These are phyloP conservation scores for Enteromius fasciolatus DNA, from an alignment of 2,797 vertebrate genomes.

Conservation along the genomic window DNA sequence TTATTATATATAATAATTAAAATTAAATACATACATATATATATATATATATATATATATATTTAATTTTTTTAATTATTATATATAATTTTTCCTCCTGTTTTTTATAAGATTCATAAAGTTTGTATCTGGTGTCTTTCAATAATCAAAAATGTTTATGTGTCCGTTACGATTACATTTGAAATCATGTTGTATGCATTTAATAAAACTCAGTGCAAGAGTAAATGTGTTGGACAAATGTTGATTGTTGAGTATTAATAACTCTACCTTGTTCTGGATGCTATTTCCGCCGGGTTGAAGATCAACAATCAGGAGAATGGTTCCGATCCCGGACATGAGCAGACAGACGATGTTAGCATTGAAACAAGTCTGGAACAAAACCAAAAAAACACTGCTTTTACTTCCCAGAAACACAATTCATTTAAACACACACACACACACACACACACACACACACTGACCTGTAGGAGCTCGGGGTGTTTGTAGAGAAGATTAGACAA, in stretches of 20 bases:
- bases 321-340: constrained; percentile 51
- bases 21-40: too few species aligned
- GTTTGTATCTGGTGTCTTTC: background rate
- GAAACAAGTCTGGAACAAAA: constrained; percentile 66
- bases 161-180: background rate
- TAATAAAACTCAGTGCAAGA: background rate
- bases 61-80: too few species aligned
- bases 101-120: background rate
- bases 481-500: constrained; percentile 70
- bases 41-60: accelerated
- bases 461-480: constrained; percentile 67
- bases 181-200: background rate
- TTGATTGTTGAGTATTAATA: background rate
- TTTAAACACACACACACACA: background rate
- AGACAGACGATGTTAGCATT: constrained; percentile 66
- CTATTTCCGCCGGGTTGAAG: accelerated
- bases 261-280: constrained; percentile 46
- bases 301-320: constrained; percentile 66
- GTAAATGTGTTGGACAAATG: background rate
- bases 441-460: constrained; percentile 61
- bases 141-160: background rate
- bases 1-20: too few species aligned
- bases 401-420: background rate
- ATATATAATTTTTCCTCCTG: background rate
- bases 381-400: background rate